phyloP scores from a whole-genome alignment of 2,888 invertebrate species.

The Conistra vaccinii region DNA sequence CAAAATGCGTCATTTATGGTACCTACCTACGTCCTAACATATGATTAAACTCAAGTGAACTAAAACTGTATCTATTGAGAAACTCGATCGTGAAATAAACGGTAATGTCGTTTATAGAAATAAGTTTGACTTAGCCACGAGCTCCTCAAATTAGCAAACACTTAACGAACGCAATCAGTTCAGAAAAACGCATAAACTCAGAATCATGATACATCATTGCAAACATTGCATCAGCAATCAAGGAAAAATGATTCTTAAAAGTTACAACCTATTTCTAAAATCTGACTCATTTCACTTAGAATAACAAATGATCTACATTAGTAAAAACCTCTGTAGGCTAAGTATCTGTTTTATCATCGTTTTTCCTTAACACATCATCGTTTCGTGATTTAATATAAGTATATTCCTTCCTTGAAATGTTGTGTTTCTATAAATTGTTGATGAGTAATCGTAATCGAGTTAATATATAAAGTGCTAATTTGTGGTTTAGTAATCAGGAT shows the following conservation, averaged over 20 bases:
- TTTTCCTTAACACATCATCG: conserved; percentile 45
- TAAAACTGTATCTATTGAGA: neutral
- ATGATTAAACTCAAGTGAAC: neutral
- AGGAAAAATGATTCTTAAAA: conserved; percentile 38
- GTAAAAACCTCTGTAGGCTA: conserved; percentile 9
- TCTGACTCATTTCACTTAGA: conserved; percentile 44
- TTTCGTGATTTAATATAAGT: conserved; percentile 14
- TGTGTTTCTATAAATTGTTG: conserved; percentile 32
- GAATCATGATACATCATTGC: conserved; percentile 40
- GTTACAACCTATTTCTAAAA: conserved; percentile 17
- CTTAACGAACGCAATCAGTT: neutral
- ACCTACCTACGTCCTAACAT: neutral
- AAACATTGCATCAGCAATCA: conserved; percentile 34
- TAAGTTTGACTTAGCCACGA: too few relatives aligned
- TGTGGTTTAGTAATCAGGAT: conserved; percentile 32
- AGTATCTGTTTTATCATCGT: neutral
- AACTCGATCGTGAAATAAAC: neutral
- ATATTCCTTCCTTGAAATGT: conserved; percentile 42
- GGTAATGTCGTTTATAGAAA: too few relatives aligned
- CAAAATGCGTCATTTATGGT: neutral
- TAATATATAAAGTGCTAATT: conserved; percentile 19
- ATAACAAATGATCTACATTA: conserved; percentile 46
- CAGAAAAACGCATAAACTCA: conserved; percentile 11
- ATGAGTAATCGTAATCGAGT: conserved; percentile 42
- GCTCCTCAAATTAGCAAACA: neutral